Percentiles rank a stretch among this genome's conserved stretches.
phyloP scores from a whole-genome alignment of 1,140 invertebrate genomes.

The Ruditapes philippinarum region DNA sequence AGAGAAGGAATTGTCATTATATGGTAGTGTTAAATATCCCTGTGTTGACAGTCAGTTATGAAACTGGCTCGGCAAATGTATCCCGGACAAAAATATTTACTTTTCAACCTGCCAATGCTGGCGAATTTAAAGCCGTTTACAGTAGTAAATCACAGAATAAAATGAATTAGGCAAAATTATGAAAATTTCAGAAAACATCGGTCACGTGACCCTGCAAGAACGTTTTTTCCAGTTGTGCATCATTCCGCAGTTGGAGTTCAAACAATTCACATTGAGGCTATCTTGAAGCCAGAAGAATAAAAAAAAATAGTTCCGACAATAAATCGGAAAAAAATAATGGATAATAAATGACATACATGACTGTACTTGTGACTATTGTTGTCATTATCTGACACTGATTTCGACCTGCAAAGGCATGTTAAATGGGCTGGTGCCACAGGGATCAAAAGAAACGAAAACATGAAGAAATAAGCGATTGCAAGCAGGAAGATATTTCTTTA shows the following conservation, averaged over 20 bases:
- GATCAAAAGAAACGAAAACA: background rate
- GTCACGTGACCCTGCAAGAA: background rate
- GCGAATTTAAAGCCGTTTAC: slow-evolving; percentile 60
- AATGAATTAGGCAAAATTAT: background rate
- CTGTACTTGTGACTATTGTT: background rate
- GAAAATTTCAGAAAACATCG: background rate
- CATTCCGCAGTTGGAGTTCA: background rate
- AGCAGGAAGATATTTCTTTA: background rate
- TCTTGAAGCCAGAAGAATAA: background rate
- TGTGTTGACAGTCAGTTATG: slow-evolving; percentile 58
- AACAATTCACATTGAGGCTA: background rate
- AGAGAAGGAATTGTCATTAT: slow-evolving; percentile 60
- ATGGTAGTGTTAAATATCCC: slow-evolving; percentile 48
- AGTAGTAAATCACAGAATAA: slow-evolving; percentile 9
- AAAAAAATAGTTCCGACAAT: background rate
- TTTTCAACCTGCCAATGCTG: slow-evolving; percentile 30
- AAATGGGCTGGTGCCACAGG: background rate
- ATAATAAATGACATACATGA: too few species aligned
- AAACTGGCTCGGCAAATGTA: slow-evolving; percentile 69
- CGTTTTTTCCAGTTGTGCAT: background rate
- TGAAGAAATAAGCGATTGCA: background rate
- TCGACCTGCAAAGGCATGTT: too few species aligned
- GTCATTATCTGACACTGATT: background rate
- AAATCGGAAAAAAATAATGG: too few species aligned
- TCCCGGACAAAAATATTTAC: background rate